Evolutionary conservation across 2,797 vertebrate species (phyloP), one percentile per base, ranked within the genome.

Genomic region (Adrianichthys oophorus): DNA sequence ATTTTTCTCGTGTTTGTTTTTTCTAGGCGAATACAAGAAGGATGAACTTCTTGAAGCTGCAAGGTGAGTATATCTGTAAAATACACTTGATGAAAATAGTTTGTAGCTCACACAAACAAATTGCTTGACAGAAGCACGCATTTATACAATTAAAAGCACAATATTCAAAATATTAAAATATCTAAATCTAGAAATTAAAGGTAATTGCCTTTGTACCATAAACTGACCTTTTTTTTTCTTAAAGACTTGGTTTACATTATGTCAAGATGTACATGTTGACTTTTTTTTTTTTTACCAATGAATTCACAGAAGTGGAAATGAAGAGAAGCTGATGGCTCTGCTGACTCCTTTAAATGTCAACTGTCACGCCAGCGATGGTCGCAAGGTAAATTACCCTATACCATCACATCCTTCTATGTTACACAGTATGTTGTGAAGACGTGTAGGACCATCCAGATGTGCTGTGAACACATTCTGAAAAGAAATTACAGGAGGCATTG

Each of bases 1-100:
- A 87, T 86, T 88, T 62, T 85, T 91, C 84, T 93, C 16, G 7
- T 3, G n/a, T 89, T 93, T 83, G 87, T 91, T 90, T 90, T 23
- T 15, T 56, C 3, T 29, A 99, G 98, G 98, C 93, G 98, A 99
- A 97, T 99, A 99, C 92, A 99, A 99, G 94, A 99, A 99, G 91
- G 97, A 98, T 83, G 97, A 99, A 89, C 95, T 99, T 88, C 92
- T 99, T 86, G 98, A 99, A 92, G 98, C 98, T 77, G 97, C 98
- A 72, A 96, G 98, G 98, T 98, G 89, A 95, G 95, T 92, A 15
- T 41, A 17, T 49, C 15, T 21, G 0, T 40, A 45, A 32, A 32
- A 32, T 10, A 48, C 26, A 6, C 8, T 29, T 7, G 16, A 24
- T 21, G 12, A 45, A 14, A 19, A 16, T 42, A n/a, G 2, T 41